Evolutionary conservation across 2,113 vertebrate species (phyloP).

Genomic region (Turnix velox): DNA sequence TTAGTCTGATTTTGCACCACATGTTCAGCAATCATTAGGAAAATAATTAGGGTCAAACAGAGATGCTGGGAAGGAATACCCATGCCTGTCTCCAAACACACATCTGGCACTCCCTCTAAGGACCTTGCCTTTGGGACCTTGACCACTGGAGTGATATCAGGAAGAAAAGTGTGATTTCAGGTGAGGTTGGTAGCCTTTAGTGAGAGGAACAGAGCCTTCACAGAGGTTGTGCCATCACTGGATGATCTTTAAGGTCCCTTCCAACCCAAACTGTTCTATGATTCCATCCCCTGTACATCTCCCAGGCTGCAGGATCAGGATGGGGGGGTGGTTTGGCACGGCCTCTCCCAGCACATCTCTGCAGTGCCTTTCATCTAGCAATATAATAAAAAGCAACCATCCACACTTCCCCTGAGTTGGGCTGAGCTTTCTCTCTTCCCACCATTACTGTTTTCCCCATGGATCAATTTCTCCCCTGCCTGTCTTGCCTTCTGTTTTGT

Average conservation of each 20-base stretch:
- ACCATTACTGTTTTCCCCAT: neutral
- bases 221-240: neutral
- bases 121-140: neutral
- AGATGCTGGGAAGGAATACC: neutral
- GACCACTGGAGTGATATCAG: neutral
- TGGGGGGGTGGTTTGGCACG: accelerated
- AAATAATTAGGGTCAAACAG: neutral
- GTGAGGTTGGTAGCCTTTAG: neutral
- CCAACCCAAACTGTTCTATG: accelerated
- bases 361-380: neutral
- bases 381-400: neutral
- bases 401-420: neutral
- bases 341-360: neutral
- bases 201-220: neutral
- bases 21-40: neutral
- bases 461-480: neutral
- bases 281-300: neutral
- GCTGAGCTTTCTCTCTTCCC: neutral
- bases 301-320: accelerated
- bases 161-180: neutral
- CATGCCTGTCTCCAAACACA: neutral
- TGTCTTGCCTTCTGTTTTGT: neutral
- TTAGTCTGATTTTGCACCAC: neutral
- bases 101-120: neutral
- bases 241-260: too few species aligned